phyloP scores from a whole-genome alignment of 2,888 invertebrate species.

The Eupsilia transversa region DNA sequence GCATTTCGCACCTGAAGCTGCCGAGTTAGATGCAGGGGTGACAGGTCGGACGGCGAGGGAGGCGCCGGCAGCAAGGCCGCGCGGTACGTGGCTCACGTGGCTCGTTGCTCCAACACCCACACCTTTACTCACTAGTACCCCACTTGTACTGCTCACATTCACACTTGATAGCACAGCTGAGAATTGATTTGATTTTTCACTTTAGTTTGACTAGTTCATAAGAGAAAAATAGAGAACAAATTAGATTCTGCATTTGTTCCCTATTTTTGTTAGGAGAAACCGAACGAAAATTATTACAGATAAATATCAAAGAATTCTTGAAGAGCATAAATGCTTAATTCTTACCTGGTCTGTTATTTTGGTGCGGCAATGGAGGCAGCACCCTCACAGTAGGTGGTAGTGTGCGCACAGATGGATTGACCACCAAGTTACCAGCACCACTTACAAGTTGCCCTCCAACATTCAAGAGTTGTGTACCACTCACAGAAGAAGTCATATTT shows the following conservation, averaged over 20 bases:
- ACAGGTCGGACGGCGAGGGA: slow-evolving; percentile 93
- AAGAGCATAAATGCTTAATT: slow-evolving; percentile 5
- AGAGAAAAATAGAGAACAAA: background rate
- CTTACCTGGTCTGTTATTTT: slow-evolving; percentile 85
- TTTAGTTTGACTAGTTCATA: too few relatives aligned
- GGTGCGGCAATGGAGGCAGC: slow-evolving; percentile 84
- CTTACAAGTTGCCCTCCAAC: slow-evolving; percentile 83
- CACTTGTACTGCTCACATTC: slow-evolving; percentile 80
- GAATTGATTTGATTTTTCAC: background rate
- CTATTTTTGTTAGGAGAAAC: background rate
- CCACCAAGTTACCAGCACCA: slow-evolving; percentile 81
- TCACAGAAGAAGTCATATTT: slow-evolving; percentile 77
- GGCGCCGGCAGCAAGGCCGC: slow-evolving; percentile 94
- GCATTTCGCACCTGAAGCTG: slow-evolving; percentile 60
- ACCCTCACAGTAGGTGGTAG: slow-evolving; percentile 86
- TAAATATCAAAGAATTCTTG: background rate
- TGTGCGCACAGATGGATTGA: slow-evolving; percentile 85
- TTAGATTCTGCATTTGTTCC: background rate
- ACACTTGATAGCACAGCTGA: slow-evolving; percentile 81
- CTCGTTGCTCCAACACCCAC: slow-evolving; percentile 79
- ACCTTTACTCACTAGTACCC: slow-evolving; percentile 83
- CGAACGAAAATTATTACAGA: background rate
- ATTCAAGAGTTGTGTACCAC: slow-evolving; percentile 83
- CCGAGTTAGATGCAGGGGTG: slow-evolving; percentile 85
- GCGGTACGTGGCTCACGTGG: slow-evolving; percentile 87